Evolutionary conservation across 37 sponge, comb jelly and placozoan species (phyloP).

Genomic region (Spongia lamella): DNA sequence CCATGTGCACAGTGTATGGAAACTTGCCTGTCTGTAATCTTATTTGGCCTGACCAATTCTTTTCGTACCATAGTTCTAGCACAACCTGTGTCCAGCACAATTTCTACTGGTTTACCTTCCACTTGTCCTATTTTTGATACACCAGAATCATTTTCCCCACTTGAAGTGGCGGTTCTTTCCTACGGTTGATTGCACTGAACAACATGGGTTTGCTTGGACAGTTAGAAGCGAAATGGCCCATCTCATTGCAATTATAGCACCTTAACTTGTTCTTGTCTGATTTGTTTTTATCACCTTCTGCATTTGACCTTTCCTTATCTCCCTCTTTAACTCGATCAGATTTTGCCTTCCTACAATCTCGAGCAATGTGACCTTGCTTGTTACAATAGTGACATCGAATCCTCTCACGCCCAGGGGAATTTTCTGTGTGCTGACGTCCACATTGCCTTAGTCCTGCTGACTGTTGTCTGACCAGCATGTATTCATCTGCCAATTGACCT

Average conservation of each 20-base stretch:
- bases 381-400: constrained; percentile 19
- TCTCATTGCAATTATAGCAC: too few species aligned
- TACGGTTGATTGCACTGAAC: too few species aligned
- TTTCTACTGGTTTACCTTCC: too few species aligned
- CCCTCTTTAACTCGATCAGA: too few species aligned
- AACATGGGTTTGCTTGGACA: too few species aligned
- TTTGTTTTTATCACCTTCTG: too few species aligned
- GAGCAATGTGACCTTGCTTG: constrained; percentile 18
- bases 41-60: constrained; percentile 34
- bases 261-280: too few species aligned
- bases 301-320: too few species aligned
- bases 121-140: too few species aligned
- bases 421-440: background rate
- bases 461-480: constrained; percentile 10
- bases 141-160: too few species aligned
- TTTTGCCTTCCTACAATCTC: constrained; percentile 12
- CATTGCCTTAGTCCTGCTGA: background rate
- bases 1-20: constrained; percentile 50
- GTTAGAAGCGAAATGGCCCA: too few species aligned
- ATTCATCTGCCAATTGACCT: constrained; percentile 27
- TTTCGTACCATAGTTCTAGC: constrained; percentile 29
- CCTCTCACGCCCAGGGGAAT: background rate
- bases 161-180: too few species aligned
- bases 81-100: constrained; percentile 41
- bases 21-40: constrained; percentile 4